Evolutionary conservation across 2,113 vertebrate genomes (phyloP), one percentile per base, ranked within the genome.

Genomic region (Riparia riparia): DNA sequence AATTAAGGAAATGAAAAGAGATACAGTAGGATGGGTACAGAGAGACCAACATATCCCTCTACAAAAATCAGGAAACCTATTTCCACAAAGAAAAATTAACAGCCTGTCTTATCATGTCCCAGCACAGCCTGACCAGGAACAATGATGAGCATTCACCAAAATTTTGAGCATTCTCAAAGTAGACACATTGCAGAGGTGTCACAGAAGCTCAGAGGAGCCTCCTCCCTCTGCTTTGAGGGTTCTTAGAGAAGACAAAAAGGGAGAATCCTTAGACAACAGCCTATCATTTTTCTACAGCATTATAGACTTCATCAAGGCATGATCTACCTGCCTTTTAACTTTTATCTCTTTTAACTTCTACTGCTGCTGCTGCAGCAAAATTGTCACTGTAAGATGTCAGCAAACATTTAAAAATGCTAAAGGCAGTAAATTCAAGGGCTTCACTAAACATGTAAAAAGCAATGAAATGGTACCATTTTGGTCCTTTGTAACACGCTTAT

Each of bases 361-460:
- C 32, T 44, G 37, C 42, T 53, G 56, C 31, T 26, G 60, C 66
- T 39, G 71, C 34, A 84, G 79, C 65, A 93, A 89, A 86, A 93
- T 25, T 76, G 53, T 68, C 12, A 0, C 6, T 51, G 45, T 22
- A 72, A 49, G 34, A 24, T 54, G 50, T 39, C 87, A 90, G 49
- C 39, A 76, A 92, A 82, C 68, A 26, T 66, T 95, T 90, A 77
- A 61, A 93, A 95, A 89, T 64, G 54, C 56, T 87, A 51, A 41
- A 45, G 44, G 45, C 77, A 88, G 47, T 42, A 82, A 76, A 88
- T 64, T 92, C 74, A 94, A 92, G 44, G 84, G 79, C 24, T 78
- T 73, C 39, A 42, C n/a, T 42, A 58, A 89, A 83, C 17, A 58
- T 1, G 3, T 18, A 21, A 71, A 95, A 97, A 93, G 90, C 53